A percentile compares a stretch with the other conserved stretches of the same genome.
Conservation (phyloP, 2,888 invertebrate species). For the Phyllotreta cruciferae region DNA sequence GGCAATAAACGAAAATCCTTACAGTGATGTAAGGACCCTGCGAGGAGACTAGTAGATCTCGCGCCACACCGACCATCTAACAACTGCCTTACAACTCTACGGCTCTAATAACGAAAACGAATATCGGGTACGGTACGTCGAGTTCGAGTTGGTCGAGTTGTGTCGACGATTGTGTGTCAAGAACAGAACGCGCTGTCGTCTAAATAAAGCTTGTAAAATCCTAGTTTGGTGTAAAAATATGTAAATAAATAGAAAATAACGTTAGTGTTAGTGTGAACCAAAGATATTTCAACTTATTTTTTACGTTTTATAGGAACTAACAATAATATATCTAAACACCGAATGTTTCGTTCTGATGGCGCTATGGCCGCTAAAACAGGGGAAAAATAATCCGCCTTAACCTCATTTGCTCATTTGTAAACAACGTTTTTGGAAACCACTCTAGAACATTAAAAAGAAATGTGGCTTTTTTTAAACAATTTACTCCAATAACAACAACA, state of each 20-base stretch:
- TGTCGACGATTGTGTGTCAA: conserved; percentile 46
- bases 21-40: conserved; percentile 50
- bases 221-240: conserved; percentile 34
- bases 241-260: conserved; percentile 36
- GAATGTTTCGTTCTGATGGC: conserved; percentile 57
- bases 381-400: conserved; percentile 58
- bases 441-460: conserved; percentile 19
- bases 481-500: conserved; percentile 24
- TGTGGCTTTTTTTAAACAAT: conserved; percentile 14
- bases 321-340: conserved; percentile 55
- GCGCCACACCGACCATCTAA: conserved; percentile 63
- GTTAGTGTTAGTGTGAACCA: conserved; percentile 43
- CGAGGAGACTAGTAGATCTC: conserved; percentile 66
- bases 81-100: conserved; percentile 64
- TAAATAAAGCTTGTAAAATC: conserved; percentile 43
- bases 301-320: conserved; percentile 43
- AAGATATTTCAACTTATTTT: conserved; percentile 41
- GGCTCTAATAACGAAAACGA: conserved; percentile 34
- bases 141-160: conserved; percentile 36
- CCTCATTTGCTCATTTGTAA: conserved; percentile 55
- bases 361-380: conserved; percentile 60
- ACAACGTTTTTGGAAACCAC: conserved; percentile 45
- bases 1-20: conserved; percentile 61
- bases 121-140: conserved; percentile 31
- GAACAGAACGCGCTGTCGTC: conserved; percentile 50